These are phyloP conservation scores for Desmodus rotundus DNA, from an alignment of 2,113 vertebrate species.

Conservation along the genomic window DNA sequence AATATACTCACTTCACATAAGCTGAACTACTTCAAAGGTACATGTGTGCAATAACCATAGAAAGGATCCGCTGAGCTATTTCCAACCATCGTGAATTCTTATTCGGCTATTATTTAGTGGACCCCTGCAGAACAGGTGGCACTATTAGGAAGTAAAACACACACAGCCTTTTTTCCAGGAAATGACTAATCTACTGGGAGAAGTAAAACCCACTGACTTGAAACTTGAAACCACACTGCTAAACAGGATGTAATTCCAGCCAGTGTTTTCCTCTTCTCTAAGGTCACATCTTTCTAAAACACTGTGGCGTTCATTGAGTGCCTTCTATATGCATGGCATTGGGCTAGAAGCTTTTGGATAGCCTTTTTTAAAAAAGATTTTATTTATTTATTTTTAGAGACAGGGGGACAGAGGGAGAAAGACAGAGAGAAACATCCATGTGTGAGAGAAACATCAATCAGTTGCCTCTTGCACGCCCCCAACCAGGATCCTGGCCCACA, in stretches of 20 bases:
- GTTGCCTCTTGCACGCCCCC: too few relatives aligned
- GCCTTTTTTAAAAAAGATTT: too few relatives aligned
- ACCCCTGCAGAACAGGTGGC: neutral
- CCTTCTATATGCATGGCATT: neutral
- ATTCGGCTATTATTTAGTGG: neutral
- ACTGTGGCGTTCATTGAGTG: neutral
- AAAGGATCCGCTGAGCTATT: neutral
- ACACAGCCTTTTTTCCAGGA: neutral
- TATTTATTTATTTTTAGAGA: too few relatives aligned
- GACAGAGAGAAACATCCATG: too few relatives aligned
- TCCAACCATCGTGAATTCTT: neutral
- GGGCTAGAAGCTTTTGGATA: neutral
- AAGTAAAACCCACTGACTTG: neutral
- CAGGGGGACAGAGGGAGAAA: too few relatives aligned
- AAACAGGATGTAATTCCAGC: neutral
- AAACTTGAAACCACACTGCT: neutral
- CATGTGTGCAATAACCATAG: neutral
- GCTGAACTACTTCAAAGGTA: neutral
- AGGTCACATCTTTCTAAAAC: neutral
- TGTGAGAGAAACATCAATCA: too few relatives aligned
- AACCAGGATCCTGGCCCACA: too few relatives aligned
- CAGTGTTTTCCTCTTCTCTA: neutral
- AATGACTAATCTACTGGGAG: neutral
- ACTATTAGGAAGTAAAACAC: neutral
- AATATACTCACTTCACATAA: neutral